These are phyloP conservation scores for Rhinichthys klamathensis DNA, from an alignment of 2,113 vertebrate genomes.

Conservation along the genomic window DNA sequence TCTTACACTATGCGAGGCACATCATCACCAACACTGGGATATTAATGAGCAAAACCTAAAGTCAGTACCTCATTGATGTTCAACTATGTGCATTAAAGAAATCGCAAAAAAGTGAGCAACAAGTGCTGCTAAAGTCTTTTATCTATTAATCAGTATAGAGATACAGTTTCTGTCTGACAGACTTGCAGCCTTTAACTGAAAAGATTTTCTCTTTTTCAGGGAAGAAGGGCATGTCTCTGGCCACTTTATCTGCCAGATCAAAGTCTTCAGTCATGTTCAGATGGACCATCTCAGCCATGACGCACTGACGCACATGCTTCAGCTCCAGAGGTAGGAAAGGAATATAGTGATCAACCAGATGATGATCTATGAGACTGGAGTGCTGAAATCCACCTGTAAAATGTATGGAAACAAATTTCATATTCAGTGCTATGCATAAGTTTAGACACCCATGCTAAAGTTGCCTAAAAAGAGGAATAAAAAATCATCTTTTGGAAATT, in stretches of 20 bases:
- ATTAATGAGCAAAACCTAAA: too few relatives aligned
- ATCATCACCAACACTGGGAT: too few relatives aligned
- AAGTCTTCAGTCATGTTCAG: neutral
- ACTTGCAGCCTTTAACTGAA: slow-evolving; percentile 7
- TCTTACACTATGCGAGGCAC: too few relatives aligned
- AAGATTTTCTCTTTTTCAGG: neutral
- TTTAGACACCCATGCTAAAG: too few relatives aligned
- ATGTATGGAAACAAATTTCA: too few relatives aligned
- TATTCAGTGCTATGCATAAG: too few relatives aligned
- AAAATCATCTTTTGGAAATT: too few relatives aligned
- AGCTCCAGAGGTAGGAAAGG: slow-evolving; percentile 9
- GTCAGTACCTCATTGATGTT: too few relatives aligned
- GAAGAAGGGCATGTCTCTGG: neutral
- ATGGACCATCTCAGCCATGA: neutral
- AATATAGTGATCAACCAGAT: slow-evolving; percentile 5
- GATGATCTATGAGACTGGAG: neutral
- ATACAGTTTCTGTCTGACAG: neutral
- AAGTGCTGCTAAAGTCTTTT: neutral
- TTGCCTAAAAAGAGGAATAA: too few relatives aligned
- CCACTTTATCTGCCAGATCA: neutral
- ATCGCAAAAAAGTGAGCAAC: neutral
- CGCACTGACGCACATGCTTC: neutral
- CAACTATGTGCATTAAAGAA: too few relatives aligned
- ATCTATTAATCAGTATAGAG: neutral
- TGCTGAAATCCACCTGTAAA: slow-evolving; percentile 6